Conservation (phyloP, 2,888 invertebrate genomes). For the Galerucella nymphaeae region DNA sequence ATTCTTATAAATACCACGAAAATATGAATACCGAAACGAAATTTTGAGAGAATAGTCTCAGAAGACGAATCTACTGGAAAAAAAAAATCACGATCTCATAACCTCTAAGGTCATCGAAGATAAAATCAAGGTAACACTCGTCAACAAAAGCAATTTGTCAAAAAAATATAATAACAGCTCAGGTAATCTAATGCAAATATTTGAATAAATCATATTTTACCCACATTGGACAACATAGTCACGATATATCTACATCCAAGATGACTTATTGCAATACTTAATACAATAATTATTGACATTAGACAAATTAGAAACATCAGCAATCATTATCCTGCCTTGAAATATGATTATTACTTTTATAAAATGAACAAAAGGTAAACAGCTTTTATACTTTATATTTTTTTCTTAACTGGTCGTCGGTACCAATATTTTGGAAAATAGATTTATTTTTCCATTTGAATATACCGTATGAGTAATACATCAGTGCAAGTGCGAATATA, state of each 20-base stretch:
- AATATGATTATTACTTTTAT: neutral
- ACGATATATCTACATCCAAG: constrained; percentile 33
- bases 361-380: constrained; percentile 1
- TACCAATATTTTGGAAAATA: too few species aligned
- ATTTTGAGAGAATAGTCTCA: too few species aligned
- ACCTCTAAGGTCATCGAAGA: neutral
- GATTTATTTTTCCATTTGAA: too few species aligned
- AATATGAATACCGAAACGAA: too few species aligned
- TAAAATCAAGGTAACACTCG: neutral
- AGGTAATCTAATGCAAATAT: constrained; percentile 22
- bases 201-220: constrained; percentile 35
- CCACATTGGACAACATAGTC: constrained; percentile 28
- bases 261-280: constrained; percentile 37
- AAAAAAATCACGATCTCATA: too few species aligned
- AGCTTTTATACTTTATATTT: too few species aligned
- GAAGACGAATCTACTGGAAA: accelerated
- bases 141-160: constrained; percentile 10
- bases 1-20: too few species aligned
- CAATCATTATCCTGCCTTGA: constrained; percentile 7
- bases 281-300: constrained; percentile 38
- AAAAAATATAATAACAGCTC: neutral
- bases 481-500: neutral
- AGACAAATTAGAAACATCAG: constrained; percentile 33
- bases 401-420: too few species aligned
- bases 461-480: neutral